Evolutionary conservation across 2,797 vertebrate genomes (phyloP).

Genomic region (Acanthiza pusilla): DNA sequence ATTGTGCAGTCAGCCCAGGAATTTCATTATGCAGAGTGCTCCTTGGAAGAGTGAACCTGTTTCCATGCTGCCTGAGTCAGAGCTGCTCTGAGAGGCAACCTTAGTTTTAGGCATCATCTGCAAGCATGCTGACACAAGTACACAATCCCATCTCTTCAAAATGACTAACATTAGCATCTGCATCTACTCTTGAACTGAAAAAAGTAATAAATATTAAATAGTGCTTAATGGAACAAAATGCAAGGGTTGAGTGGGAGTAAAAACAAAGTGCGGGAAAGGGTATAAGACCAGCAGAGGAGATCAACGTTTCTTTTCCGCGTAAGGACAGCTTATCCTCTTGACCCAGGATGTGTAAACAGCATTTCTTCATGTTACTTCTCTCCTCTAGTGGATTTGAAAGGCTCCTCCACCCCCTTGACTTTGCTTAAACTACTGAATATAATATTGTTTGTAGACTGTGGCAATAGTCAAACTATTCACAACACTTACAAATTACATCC

Average conservation of each 20-base stretch:
- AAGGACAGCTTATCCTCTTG: not conserved
- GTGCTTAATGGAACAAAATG: not conserved
- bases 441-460: not conserved
- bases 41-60: slow-evolving; percentile 69
- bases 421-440: not conserved
- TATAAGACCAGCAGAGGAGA: not conserved
- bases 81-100: slow-evolving; percentile 61
- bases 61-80: slow-evolving; percentile 65
- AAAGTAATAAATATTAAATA: slow-evolving; percentile 35
- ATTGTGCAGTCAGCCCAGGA: slow-evolving; percentile 78
- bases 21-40: slow-evolving; percentile 77
- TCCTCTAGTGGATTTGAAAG: not conserved
- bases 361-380: not conserved
- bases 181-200: not conserved
- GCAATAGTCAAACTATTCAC: not conserved
- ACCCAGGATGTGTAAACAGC: not conserved
- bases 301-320: not conserved
- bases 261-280: not conserved
- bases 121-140: slow-evolving; percentile 59
- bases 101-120: slow-evolving; percentile 62
- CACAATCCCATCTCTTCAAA: slow-evolving; percentile 47
- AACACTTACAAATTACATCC: not conserved
- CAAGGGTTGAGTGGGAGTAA: not conserved
- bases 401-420: not conserved
- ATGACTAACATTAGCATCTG: slow-evolving; percentile 29